These are phyloP conservation scores for Mormyrus lacerda DNA, from an alignment of 2,113 vertebrate genomes.

Conservation along the genomic window DNA sequence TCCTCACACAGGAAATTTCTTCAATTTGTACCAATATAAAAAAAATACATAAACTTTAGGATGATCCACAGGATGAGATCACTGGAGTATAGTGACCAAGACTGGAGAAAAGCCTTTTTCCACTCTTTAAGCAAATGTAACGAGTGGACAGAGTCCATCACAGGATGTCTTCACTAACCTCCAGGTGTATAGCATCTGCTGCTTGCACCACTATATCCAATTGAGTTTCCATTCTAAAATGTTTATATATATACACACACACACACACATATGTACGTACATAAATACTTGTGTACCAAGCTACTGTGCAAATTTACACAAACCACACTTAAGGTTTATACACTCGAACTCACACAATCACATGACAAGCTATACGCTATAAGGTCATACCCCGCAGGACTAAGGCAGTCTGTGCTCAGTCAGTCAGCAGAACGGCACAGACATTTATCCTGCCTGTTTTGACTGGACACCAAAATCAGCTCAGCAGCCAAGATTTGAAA, in stretches of 20 bases:
- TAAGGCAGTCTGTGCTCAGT: not conserved
- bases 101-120: not conserved
- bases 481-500: not conserved
- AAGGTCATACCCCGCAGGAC: not conserved
- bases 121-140: not conserved
- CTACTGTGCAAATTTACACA: not conserved
- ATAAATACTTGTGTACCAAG: not conserved
- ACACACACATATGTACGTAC: no score
- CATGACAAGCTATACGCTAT: not conserved
- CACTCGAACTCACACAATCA: not conserved
- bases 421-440: not conserved
- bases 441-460: not conserved
- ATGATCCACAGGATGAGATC: not conserved
- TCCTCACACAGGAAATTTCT: not conserved
- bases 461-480: not conserved
- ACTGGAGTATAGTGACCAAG: not conserved
- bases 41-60: not conserved
- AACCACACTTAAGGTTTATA: not conserved
- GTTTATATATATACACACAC: not conserved
- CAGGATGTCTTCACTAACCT: not conserved
- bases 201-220: not conserved
- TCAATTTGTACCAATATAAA: not conserved
- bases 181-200: not conserved
- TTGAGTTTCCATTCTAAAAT: not conserved
- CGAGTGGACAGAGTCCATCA: not conserved